Evolutionary conservation across 2,888 invertebrate species (phyloP), one percentile per base, ranked within the genome.

Genomic region (Bombylius major): DNA sequence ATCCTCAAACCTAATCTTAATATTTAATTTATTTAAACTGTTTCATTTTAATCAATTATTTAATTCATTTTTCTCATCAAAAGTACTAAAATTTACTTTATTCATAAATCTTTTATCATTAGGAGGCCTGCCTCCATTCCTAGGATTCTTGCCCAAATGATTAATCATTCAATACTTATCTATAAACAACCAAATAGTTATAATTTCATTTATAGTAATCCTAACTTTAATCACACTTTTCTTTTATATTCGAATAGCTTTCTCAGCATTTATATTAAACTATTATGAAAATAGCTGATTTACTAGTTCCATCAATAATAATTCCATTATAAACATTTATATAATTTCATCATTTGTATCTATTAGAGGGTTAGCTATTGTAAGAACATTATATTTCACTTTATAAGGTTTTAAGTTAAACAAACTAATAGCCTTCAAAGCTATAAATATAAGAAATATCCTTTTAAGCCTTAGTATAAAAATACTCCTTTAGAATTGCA

Each of bases 341-440:
- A 61, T 65, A 62, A 55, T 61, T 31, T 53, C 59, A 48, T 64
- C 67, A 34, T 65, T 68, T 60, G 57, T 71, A 55, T 65, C 66
- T 6, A 59, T 65, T 46, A 64, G 64, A 60, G 67, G 69, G 3
- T 59, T 72, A 66, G 62, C 69, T 49, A 33, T 66, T 59, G 62
- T 66, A 60, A 65, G 60, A 54, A 52, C 66, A 60, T 58, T 66
- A 59, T 65, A 57, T 62, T 57, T 60, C 51, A 61, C 60, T 57
- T 42, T 62, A 48, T 60, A 78, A 78, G 76, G 74, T 75, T 79
- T 79, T 79, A 79, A 78, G 78, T 79, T 78, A 79, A 78, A 61
- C 57, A 80, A 80, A 80, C 79, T 79, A 76, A 75, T 77, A 80
- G 72, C 79, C 78, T 80, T 81, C 79, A 81, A 80, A 81, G 78